Base-by-base conservation (phyloP, 2,888 invertebrate genomes). In the Cosmorhoe ocellata region DNA sequence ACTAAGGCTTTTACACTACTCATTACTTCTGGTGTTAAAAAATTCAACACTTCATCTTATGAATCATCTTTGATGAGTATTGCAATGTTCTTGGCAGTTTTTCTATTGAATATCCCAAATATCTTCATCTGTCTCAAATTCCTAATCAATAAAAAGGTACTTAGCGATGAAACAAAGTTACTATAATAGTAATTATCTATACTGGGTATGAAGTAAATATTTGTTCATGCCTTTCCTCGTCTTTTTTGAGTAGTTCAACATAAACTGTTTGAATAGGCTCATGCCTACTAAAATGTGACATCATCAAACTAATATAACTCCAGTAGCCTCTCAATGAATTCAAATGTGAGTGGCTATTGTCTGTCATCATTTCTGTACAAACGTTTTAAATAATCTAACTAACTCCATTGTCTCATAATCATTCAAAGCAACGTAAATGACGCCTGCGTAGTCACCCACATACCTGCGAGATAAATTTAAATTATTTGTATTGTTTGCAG, bases 361-460 rank as follows among this genome's bases (percentile, higher is more conserved):
- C 61, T 56, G 64, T 69, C 64, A 66, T 63, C 55, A 66, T 61
- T 66, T 59, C 65, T 69, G 59, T 60, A 66, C 60, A 64, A 66
- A 53, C 52, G 59, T 61, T 67, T 63, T 67, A 66, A 69, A 67
- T 68, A 58, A 71, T 68, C 59, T 69, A 66, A 63, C 66, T 63
- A 58, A 62, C 56, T 59, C 67, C 50, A 77, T 79, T 79, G 77
- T 79, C 59, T 73, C 56, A 56, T 68, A 64, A 69, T 62, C 60
- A 67, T 70, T 70, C 66, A 72, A 74, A 60, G 44, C 61, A 71
- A 78, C 76, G 74, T 67, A 69, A 79, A 77, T 78, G 53, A 64
- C 60, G 62, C 56, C 58, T 62, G 46, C 60, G 53, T 50, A 61
- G 58, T 70, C 68, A 63, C 67, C 64, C 62, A 71, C 67, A 64